Conservation (phyloP, 2,797 vertebrate species). For the Rhynchonycteris naso region DNA sequence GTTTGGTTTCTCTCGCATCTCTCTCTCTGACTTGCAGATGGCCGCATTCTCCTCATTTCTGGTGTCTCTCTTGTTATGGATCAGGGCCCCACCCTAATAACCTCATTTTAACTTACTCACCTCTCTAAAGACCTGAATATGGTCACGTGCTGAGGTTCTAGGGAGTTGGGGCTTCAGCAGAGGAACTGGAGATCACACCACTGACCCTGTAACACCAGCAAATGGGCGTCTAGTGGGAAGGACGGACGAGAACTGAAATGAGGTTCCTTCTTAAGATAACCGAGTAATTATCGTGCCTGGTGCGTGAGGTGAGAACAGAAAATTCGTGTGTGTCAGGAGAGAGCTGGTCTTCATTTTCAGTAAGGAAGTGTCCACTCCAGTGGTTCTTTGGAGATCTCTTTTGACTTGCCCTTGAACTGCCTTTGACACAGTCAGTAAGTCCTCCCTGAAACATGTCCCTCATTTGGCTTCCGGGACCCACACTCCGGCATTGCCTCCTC, state of each 20-base stretch:
- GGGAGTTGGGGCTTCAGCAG: not conserved
- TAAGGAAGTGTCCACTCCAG: not conserved
- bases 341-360: not conserved
- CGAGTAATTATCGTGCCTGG: not conserved
- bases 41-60: not conserved
- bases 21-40: not conserved
- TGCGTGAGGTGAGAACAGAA: not conserved
- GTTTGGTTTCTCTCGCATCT: not conserved
- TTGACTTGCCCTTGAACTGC: not conserved
- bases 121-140: not conserved
- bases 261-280: not conserved
- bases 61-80: not conserved
- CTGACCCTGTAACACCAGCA: not conserved
- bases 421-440: not conserved
- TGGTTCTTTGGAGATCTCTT: not conserved
- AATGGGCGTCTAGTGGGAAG: not conserved
- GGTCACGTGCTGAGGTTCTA: too few species aligned
- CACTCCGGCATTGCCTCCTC: not conserved
- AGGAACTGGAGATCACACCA: not conserved
- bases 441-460: not conserved
- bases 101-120: not conserved
- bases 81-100: not conserved
- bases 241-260: not conserved
- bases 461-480: not conserved
- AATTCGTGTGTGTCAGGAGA: not conserved